Evolutionary conservation across 1,140 invertebrate species (phyloP).

Genomic region (Neodiprion fabricii): DNA sequence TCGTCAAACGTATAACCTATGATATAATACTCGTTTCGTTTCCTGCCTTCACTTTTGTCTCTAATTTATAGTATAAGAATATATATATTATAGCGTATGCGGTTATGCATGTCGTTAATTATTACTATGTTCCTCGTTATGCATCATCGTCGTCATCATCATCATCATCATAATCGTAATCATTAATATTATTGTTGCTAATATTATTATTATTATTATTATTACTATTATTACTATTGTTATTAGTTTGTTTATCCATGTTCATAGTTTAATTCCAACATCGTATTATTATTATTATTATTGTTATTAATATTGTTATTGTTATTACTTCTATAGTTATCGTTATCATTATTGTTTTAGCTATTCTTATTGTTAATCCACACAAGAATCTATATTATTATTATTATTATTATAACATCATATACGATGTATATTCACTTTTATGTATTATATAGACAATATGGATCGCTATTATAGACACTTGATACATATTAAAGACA

Average conservation of each 20-base stretch:
- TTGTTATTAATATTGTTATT: not conserved
- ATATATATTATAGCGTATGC: too few relatives aligned
- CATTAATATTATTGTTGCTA: constrained; percentile 48
- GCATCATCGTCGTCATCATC: not conserved
- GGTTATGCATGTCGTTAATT: too few relatives aligned
- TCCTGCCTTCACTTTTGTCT: not conserved
- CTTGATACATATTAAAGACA: constrained; percentile 58
- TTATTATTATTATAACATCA: constrained; percentile 44
- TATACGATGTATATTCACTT: not conserved
- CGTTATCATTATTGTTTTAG: not conserved
- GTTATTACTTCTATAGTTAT: not conserved
- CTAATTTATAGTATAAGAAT: too few relatives aligned
- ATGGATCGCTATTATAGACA: constrained; percentile 59
- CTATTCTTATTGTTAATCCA: too few relatives aligned
- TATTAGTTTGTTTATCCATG: constrained; percentile 45
- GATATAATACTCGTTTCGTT: constrained; percentile 3
- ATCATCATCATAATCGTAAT: constrained; percentile 23
- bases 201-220: constrained; percentile 21
- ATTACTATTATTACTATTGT: constrained; percentile 49
- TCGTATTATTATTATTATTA: not conserved
- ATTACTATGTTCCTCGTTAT: not conserved
- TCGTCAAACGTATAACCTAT: not conserved
- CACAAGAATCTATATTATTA: constrained; percentile 4
- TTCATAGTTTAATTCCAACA: too few relatives aligned
- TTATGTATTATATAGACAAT: constrained; percentile 46